Base-by-base conservation (phyloP, 92 coral and sea anemone genomes). In the Plumapathes pennacea region DNA sequence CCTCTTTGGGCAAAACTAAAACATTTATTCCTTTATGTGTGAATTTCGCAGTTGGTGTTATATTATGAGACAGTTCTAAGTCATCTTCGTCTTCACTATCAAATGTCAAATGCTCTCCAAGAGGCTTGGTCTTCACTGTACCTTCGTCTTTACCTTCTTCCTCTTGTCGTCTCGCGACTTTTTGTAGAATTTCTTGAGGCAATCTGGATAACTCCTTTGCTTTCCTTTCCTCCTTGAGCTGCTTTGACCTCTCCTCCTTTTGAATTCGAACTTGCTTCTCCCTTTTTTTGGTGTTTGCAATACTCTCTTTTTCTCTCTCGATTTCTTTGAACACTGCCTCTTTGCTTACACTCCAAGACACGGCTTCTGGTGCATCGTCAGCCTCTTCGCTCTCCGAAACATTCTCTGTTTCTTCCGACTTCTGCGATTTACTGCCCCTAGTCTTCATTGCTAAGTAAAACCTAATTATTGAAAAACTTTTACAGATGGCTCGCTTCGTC, bases 321-420 rank as follows among this genome's bases (percentile, higher is more conserved):
- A 67, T 68, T 54, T 80, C 72, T 18, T 55, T 75, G 11, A 84
- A 48, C 21, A 78, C 80, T 25, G 31, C 78, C 24, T 80, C 89
- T 60, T 80, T 91, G 62, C 96, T 83, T 10, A 64, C 71, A 52
- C 69, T 67, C 83, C 90, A 84, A 9, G 97, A 76, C 24, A 91
- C 59, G 29, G 78, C 84, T 41, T 62, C 92, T 25, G 97, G 97
- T 12, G 66, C 85, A 74, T 83, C 97, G 38, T 72, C 83, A 1
- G 43, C 76, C 6, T 77, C 69, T 10, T 63, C 64, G 23, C 66
- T 77, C 24, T 1, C 32, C 29, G 10, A 30, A 7, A 38, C 25
- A 4, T 0, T 53, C 41, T 8, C 41, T 28, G n/a, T 9, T 4
- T 62, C 50, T 7, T 62, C 73, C 15, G 10, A 1, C 13, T 13